phyloP scores from a whole-genome alignment of 2,888 invertebrate genomes.

The Tachina fera region DNA sequence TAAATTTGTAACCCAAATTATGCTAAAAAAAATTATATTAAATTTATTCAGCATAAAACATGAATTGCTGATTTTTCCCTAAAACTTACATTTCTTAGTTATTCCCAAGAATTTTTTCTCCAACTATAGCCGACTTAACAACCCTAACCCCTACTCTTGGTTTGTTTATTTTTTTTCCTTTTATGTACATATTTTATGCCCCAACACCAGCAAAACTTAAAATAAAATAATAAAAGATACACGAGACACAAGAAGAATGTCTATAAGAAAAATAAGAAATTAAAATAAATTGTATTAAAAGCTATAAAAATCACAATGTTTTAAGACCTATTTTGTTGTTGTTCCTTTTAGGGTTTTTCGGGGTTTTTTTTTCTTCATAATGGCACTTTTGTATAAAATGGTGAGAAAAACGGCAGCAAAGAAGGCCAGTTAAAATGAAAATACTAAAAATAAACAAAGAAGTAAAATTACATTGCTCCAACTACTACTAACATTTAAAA shows the following conservation, averaged over 20 bases:
- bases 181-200: not conserved
- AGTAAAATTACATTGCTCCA: conserved; percentile 13
- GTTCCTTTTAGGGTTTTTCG: conserved; percentile 3
- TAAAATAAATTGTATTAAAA: conserved; percentile 67
- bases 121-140: not conserved
- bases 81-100: too few species aligned
- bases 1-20: too few species aligned
- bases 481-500: conserved; percentile 7
- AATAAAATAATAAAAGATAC: conserved; percentile 10
- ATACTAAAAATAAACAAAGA: conserved; percentile 33
- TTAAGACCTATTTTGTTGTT: not conserved
- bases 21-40: too few species aligned
- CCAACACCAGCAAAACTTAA: conserved; percentile 17
- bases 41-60: too few species aligned
- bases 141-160: not conserved
- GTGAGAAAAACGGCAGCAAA: conserved; percentile 27
- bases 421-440: conserved; percentile 40
- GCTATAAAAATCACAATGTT: conserved; percentile 63
- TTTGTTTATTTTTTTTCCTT: not conserved
- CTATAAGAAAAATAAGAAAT: conserved; percentile 57
- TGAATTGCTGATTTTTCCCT: too few species aligned
- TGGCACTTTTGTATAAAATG: not conserved
- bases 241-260: not conserved
- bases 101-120: too few species aligned
- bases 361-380: not conserved